phyloP scores from a whole-genome alignment of 1,140 invertebrate genomes.

The Drosophila burlai region DNA sequence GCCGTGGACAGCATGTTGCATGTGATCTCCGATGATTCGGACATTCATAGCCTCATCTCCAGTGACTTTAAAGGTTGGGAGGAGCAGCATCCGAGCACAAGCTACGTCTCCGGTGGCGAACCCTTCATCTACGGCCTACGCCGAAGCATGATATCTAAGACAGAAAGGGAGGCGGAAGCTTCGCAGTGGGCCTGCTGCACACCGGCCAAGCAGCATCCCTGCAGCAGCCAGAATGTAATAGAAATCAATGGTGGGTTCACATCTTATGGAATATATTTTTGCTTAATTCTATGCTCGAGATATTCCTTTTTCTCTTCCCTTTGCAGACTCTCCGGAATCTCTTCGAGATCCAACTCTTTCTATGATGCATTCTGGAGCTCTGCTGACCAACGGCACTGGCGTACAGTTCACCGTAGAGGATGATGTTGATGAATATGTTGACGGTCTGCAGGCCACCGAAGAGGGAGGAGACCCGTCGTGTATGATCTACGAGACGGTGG shows the following conservation, averaged over 20 bases:
- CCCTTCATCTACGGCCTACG: constrained; percentile 41
- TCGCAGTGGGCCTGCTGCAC: constrained; percentile 21
- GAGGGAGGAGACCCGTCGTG: constrained; percentile 23
- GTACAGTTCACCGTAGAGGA: constrained; percentile 24
- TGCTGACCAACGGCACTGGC: constrained; percentile 43
- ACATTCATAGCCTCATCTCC: constrained; percentile 63
- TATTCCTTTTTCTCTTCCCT: neutral
- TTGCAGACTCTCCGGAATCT: constrained; percentile 43
- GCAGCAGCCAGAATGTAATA: constrained; percentile 28
- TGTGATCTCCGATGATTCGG: constrained; percentile 60
- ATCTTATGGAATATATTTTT: neutral
- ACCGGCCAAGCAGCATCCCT: constrained; percentile 10
- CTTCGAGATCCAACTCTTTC: constrained; percentile 10
- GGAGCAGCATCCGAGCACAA: constrained; percentile 6
- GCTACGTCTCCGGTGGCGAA: neutral
- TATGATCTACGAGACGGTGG: constrained; percentile 54
- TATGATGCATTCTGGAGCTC: constrained; percentile 22
- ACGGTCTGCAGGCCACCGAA: constrained; percentile 2
- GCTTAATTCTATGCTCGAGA: too few relatives aligned
- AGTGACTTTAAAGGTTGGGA: constrained; percentile 58
- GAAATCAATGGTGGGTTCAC: constrained; percentile 40
- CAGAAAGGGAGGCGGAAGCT: neutral
- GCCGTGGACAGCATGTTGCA: constrained; percentile 60
- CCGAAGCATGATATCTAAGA: neutral
- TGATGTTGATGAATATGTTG: neutral